Conservation (phyloP, 2,888 invertebrate genomes). For the Marronus borbonicus region DNA sequence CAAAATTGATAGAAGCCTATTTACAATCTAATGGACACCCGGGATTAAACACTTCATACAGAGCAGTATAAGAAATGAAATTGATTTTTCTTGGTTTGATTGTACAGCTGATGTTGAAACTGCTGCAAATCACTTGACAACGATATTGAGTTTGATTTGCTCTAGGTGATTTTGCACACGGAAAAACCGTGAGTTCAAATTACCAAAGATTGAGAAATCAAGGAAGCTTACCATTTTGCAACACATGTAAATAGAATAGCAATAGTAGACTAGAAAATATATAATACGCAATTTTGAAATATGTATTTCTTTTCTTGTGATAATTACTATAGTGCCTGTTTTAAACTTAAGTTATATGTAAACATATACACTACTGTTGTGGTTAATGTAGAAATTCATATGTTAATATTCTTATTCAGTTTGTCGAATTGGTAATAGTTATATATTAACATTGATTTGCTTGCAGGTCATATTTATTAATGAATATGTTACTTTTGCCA, state of each 20-base stretch:
- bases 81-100: not conserved
- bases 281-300: no score
- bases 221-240: not conserved
- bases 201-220: not conserved
- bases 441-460: no score
- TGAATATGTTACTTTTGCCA: no score
- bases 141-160: not conserved
- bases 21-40: not conserved
- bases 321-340: no score
- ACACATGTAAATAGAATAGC: not conserved
- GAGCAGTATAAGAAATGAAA: not conserved
- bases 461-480: no score
- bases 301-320: no score
- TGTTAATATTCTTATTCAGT: no score
- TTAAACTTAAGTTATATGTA: no score
- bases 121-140: not conserved
- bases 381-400: no score
- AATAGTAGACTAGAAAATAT: no score
- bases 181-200: not conserved
- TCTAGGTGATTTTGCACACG: not conserved
- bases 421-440: no score
- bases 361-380: no score
- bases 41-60: not conserved
- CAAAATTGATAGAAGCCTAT: not conserved
- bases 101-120: not conserved